Base-by-base conservation (phyloP, 2,113 vertebrate genomes). In the Mohoua ochrocephala region DNA sequence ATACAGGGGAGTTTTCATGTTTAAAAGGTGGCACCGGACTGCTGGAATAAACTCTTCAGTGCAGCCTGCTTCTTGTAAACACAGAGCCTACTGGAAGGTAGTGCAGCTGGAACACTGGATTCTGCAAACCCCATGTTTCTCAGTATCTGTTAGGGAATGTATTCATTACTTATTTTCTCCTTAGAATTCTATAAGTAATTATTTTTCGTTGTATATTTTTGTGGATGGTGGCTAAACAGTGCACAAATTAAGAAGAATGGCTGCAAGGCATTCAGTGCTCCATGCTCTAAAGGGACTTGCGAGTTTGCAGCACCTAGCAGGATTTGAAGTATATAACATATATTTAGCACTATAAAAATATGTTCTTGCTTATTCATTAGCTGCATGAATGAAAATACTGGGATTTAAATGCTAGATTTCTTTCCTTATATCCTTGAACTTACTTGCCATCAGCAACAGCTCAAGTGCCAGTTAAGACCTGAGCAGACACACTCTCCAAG, bases 391-490 rank as follows among this genome's bases (percentile, higher is more conserved):
- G 13, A 88, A 73, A 60, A 41, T 63, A 53, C 44, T 65, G 31
- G 74, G 57, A 64, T 88, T 91, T 68, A 70, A 89, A 45, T 44
- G 30, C 28, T 50, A 14, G 15, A 21, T n/a, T 63, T 86, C 59
- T 96, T 89, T 92, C 70, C 67, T 93, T 89, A 44, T 73, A 11
- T 78, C 87, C 60, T 93, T 95, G 88, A 96, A 94, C 73, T 92
- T 94, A 81, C 92, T 96, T 95, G 76, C 41, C 28, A 56, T 78
- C 70, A 50, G 47, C 27, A 75, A 8, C 49, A 89, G 56, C 88
- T 95, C 78, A 94, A 81, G 70, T 87, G 35, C 76, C 75, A 84
- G 41, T 86, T 92, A 94, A 82, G 67, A 84, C 54, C 50, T 77
- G 63, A 95, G 87, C 54, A 70, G 39, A 83, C 70, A 71, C 44